A percentile compares a stretch with the other conserved stretches of the same genome.
phyloP scores from a whole-genome alignment of 2,888 invertebrate genomes.

The Branchellion lobata region DNA sequence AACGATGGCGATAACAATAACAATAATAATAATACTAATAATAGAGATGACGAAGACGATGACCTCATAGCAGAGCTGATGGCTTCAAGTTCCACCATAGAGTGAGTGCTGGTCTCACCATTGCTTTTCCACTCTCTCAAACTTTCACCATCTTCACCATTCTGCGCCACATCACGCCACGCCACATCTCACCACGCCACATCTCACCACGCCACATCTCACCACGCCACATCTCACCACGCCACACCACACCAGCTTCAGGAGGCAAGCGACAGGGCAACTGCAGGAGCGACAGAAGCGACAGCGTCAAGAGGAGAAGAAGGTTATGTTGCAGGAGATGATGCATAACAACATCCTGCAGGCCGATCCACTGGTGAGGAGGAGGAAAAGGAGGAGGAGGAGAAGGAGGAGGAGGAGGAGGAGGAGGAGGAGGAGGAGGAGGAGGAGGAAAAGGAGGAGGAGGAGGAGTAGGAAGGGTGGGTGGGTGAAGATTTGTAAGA shows the following conservation, averaged over 20 bases:
- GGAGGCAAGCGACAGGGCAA: slow-evolving; percentile 1
- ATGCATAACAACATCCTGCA: neutral
- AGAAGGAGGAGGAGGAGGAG: neutral
- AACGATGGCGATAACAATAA: neutral
- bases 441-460: too few relatives aligned
- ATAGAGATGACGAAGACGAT: neutral
- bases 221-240: too few relatives aligned
- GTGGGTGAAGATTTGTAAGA: too few relatives aligned
- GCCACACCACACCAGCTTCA: slow-evolving; percentile 4
- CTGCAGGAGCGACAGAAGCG: neutral
- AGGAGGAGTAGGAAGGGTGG: too few relatives aligned
- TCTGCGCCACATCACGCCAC: neutral
- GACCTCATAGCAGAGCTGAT: neutral
- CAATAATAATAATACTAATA: neutral
- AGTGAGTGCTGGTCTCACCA: neutral
- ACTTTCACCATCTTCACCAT: neutral
- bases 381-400: neutral
- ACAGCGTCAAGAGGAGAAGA: neutral
- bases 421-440: neutral
- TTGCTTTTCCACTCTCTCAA: too few relatives aligned
- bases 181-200: neutral
- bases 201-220: neutral
- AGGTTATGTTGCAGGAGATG: neutral
- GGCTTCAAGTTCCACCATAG: slow-evolving; percentile 13
- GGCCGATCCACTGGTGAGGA: neutral